phyloP scores from a whole-genome alignment of 1,140 invertebrate species.

The Heliconius congener region DNA sequence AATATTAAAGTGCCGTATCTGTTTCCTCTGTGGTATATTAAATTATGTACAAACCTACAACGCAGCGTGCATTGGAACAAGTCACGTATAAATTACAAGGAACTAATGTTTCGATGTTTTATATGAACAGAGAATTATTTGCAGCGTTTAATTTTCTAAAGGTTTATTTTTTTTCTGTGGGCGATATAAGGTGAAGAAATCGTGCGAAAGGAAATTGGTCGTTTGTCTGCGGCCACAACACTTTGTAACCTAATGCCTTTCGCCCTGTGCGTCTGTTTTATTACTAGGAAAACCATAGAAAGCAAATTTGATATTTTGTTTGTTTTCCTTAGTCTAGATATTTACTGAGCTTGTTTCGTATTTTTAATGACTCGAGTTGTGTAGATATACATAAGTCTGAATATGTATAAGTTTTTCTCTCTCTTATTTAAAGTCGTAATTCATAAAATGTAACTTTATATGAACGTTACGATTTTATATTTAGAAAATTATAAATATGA shows the following conservation, averaged over 20 bases:
- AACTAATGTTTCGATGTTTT: slow-evolving; percentile 44
- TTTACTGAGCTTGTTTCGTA: not conserved
- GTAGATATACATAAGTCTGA: not conserved
- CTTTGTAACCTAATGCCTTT: slow-evolving; percentile 40
- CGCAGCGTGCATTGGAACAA: slow-evolving; percentile 25
- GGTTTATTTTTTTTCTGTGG: slow-evolving; percentile 34
- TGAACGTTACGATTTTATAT: too few relatives aligned
- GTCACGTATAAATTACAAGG: slow-evolving; percentile 56
- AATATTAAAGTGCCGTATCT: not conserved
- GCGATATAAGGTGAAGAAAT: slow-evolving; percentile 46
- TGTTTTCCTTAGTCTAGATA: slow-evolving; percentile 27
- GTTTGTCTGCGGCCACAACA: slow-evolving; percentile 49
- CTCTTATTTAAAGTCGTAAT: not conserved
- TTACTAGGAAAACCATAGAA: slow-evolving; percentile 39
- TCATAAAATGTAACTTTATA: not conserved
- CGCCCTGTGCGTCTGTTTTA: slow-evolving; percentile 41
- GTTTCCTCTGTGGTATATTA: not conserved
- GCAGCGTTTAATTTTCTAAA: slow-evolving; percentile 24
- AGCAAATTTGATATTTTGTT: slow-evolving; percentile 44
- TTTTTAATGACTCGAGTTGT: not conserved
- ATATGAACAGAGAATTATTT: slow-evolving; percentile 32
- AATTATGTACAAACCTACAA: not conserved
- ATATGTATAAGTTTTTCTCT: not conserved
- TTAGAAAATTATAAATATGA: too few relatives aligned
- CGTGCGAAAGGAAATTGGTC: slow-evolving; percentile 50